Base-by-base conservation (phyloP, 2,888 invertebrate species). In the Laspeyria flexula region DNA sequence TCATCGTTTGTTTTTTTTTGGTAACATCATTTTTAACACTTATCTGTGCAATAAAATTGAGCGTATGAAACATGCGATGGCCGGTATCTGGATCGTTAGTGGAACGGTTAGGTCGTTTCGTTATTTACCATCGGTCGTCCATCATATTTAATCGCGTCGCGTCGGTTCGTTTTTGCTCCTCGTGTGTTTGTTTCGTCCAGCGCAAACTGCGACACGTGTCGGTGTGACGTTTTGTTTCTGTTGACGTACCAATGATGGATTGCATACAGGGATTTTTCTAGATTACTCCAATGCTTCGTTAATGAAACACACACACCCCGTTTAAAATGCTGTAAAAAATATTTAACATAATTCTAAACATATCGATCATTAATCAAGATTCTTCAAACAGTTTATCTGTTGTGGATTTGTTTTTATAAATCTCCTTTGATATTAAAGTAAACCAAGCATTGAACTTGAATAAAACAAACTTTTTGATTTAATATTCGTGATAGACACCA, bases 81-180 rank as follows among this genome's bases (percentile, higher is more conserved):
- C 67, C 66, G 77, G 73, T 80, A 77, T 78, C 76, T 69, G 74
- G 75, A 75, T 86, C 86, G 86, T 86, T 87, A 87, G 82, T 79
- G 82, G 77, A 79, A 78, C 81, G 76, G 81, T 80, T 81, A 73
- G 77, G 73, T 80, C 83, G 81, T 83, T 80, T 78, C 72, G 75
- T 72, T 78, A 77, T 81, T 82, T 83, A 80, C 79, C 80, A 77
- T 71, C 71, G 82, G 68, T 82, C 86, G 84, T 88, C 77, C 84
- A 86, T 90, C 88, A 88, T 85, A 76, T 85, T 83, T 86, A 86
- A 88, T 89, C 88, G 86, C 77, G 69, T 68, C 73, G 73, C 71
- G 69, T 67, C 69, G 73, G 64, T 73, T 71, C 76, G 77, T 79
- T 80, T 81, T 75, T 75, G 65, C 67, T 74, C 63, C 48, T 64